Evolutionary conservation across 2,797 vertebrate species (phyloP), one percentile per base, ranked within the genome.

Genomic region (Nannoperca obscura): DNA sequence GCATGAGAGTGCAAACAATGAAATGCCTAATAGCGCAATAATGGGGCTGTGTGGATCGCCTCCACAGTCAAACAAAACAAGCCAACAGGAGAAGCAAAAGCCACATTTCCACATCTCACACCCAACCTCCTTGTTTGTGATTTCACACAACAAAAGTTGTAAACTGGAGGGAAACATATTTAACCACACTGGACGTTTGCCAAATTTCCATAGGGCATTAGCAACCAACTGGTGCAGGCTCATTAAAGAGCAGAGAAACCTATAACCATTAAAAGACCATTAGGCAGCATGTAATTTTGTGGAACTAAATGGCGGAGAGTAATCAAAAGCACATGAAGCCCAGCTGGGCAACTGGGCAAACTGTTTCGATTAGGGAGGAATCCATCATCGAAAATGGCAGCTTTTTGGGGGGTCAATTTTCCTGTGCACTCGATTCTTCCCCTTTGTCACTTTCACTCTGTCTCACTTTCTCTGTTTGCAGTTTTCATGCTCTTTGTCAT

Each of bases 281-380:
- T 99, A 99, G 97, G 97, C 97, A 96, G 96, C 97, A 96, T 97
- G 97, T 99, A 97, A 99, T 98, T 98, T 97, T 96, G 96, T 97
- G 97, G 97, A 98, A 97, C 98, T 99, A 98, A 99, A 99, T 98
- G 97, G 97, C 95, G 95, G 96, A 96, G 96, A 97, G 97, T 99
- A 99, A 99, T 99, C 98, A 99, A 98, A 98, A 98, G 96, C 98
- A 99, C 97, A 99, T 98, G 97, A 98, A 97, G 97, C 97, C 97
- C 97, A 98, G 97, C 98, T 98, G 97, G 97, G 97, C 96, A 96
- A 96, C 96, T 97, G 96, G 77, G 97, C 95, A 97, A 97, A 98
- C 97, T 97, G 96, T 97, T 98, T 97, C 96, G 93, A 96, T 99
- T 97, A 97, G 96, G 95, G 95, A 95, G 95, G 95, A 97, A 98